phyloP scores from a whole-genome alignment of 2,797 vertebrate genomes.

The Caiman crocodilus region DNA sequence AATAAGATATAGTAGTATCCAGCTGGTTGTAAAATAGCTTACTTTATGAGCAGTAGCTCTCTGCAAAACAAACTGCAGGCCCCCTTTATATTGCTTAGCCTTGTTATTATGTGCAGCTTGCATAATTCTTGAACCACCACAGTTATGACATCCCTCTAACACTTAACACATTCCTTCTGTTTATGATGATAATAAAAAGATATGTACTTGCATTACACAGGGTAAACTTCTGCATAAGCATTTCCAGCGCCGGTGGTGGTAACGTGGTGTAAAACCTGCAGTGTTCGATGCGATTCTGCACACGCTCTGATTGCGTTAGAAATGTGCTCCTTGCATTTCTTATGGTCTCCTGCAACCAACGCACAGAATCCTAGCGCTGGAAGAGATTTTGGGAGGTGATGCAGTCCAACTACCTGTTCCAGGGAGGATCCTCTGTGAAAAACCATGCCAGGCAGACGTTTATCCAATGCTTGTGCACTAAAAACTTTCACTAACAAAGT shows the following conservation, averaged over 20 bases:
- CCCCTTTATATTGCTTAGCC: background rate
- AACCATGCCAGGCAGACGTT: too few species aligned
- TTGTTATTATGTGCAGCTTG: too few species aligned
- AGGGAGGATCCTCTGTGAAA: background rate
- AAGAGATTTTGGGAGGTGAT: too few species aligned
- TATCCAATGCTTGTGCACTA: too few species aligned
- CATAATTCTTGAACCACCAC: background rate
- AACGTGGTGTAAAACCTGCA: constrained; percentile 62
- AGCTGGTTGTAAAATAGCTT: background rate
- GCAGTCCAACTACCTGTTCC: too few species aligned
- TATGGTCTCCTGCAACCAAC: constrained; percentile 62
- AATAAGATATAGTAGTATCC: background rate
- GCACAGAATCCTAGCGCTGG: too few species aligned
- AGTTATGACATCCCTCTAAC: background rate
- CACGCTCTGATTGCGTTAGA: constrained; percentile 58
- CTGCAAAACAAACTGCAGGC: background rate
- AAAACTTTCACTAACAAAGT: too few species aligned
- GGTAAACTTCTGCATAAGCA: constrained; percentile 70
- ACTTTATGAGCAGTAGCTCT: background rate
- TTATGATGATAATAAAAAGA: background rate
- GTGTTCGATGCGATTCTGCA: constrained; percentile 54
- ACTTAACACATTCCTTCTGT: too few species aligned
- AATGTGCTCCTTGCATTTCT: constrained; percentile 63
- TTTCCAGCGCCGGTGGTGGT: constrained; percentile 67
- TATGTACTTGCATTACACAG: constrained; percentile 63